Conservation (phyloP, 2,888 invertebrate genomes). For the Lasioglossum zephyrum region DNA sequence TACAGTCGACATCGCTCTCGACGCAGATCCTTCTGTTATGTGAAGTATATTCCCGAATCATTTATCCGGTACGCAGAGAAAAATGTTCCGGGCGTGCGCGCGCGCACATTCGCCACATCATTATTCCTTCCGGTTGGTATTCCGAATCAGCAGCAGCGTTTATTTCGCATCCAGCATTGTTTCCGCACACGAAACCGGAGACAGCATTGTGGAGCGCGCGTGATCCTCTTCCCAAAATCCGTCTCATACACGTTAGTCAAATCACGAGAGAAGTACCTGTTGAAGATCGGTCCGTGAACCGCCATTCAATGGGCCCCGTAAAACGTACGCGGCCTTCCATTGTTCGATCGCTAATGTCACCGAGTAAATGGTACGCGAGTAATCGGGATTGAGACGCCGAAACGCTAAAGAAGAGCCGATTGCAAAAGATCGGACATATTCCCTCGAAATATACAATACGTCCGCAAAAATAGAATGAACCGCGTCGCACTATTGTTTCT, state of each 20-base stretch:
- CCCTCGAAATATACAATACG: conserved; percentile 57
- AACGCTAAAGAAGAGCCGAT: conserved; percentile 41
- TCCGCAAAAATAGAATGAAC: conserved; percentile 66
- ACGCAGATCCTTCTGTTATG: background rate
- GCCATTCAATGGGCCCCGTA: conserved; percentile 1
- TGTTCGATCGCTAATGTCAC: conserved; percentile 59
- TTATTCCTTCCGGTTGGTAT: conserved; percentile 38
- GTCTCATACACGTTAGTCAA: conserved; percentile 13
- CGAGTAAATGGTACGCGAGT: conserved; percentile 51
- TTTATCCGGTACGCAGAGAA: conserved; percentile 2
- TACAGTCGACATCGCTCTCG: background rate
- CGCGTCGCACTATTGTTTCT: conserved; percentile 19
- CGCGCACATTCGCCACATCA: background rate
- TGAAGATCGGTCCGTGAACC: conserved; percentile 33
- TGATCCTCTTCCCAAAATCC: conserved; percentile 45
- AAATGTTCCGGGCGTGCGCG: background rate
- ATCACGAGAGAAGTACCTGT: conserved; percentile 31
- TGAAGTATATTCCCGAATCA: background rate
- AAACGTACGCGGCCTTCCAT: conserved; percentile 3
- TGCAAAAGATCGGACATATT: conserved; percentile 34
- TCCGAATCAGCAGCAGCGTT: conserved; percentile 14
- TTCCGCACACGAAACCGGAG: background rate
- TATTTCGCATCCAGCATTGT: conserved; percentile 12
- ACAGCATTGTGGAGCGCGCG: background rate
- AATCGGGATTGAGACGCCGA: conserved; percentile 51